Conservation (phyloP, 2,888 invertebrate genomes). For the Melipona bicolor region DNA sequence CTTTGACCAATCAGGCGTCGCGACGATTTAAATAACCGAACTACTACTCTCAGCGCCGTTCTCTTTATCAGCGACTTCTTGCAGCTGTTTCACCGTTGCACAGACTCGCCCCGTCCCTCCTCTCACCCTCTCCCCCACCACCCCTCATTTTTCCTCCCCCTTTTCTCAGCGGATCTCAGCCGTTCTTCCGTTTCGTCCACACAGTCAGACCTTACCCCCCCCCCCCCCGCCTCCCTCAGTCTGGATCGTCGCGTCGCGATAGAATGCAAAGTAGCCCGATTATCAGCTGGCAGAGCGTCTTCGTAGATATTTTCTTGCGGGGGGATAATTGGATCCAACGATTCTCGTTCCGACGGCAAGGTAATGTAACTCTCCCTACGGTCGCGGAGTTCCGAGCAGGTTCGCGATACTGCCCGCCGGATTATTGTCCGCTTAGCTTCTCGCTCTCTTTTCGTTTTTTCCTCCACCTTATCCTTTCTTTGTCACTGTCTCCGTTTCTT, state of each 20-base stretch:
- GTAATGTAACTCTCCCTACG: constrained; percentile 38
- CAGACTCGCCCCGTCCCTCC: background rate
- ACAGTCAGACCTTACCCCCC: constrained; percentile 16
- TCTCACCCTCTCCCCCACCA: background rate
- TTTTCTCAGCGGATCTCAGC: too few species aligned
- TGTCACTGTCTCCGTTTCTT: background rate
- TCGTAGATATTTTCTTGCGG: constrained; percentile 58
- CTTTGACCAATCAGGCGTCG: constrained; percentile 72
- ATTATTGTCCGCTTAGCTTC: constrained; percentile 40
- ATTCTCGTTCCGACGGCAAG: constrained; percentile 41
- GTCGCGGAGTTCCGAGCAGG: background rate
- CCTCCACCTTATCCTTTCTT: background rate
- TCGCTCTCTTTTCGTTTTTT: background rate
- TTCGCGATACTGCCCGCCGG: constrained; percentile 38
- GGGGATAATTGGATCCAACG: constrained; percentile 67
- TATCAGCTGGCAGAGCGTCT: constrained; percentile 60
- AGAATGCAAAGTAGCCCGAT: constrained; percentile 67
- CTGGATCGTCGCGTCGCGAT: background rate
- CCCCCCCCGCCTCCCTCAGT: constrained; percentile 13
- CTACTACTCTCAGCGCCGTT: constrained; percentile 42
- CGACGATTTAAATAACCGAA: constrained; percentile 72
- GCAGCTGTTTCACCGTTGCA: constrained; percentile 42
- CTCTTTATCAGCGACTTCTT: constrained; percentile 63
- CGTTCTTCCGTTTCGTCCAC: constrained; percentile 18
- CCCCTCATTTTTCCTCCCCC: background rate